These are phyloP conservation scores for Colletes gigas DNA, from an alignment of 1,140 invertebrate species.

Conservation along the genomic window DNA sequence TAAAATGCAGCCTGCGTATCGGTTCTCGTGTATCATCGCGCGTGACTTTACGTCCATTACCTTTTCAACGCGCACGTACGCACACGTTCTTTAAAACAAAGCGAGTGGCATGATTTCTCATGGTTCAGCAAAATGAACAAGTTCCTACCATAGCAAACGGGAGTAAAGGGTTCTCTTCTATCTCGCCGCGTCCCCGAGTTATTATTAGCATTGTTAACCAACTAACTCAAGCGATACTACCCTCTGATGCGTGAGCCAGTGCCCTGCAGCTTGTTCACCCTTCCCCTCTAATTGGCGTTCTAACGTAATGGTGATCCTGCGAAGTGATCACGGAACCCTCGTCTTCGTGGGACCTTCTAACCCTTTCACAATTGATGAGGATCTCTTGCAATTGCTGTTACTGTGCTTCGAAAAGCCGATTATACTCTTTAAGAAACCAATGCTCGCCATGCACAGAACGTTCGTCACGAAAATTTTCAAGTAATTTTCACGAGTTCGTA, in stretches of 20 bases:
- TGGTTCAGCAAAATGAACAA: slow-evolving; percentile 16
- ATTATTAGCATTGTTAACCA: slow-evolving; percentile 81
- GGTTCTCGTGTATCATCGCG: background rate
- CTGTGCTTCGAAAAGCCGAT: slow-evolving; percentile 53
- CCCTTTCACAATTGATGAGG: slow-evolving; percentile 61
- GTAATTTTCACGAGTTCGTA: too few relatives aligned
- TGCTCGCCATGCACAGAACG: slow-evolving; percentile 6
- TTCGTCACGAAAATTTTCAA: background rate
- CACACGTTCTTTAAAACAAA: background rate
- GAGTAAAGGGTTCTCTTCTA: slow-evolving; percentile 63
- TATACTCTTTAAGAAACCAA: slow-evolving; percentile 12
- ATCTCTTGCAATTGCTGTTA: slow-evolving; percentile 57
- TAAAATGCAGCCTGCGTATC: background rate
- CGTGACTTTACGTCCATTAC: too few relatives aligned
- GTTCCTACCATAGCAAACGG: slow-evolving; percentile 16
- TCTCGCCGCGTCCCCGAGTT: slow-evolving; percentile 65
- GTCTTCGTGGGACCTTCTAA: slow-evolving; percentile 55
- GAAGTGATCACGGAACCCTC: slow-evolving; percentile 71
- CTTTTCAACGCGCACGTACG: too few relatives aligned
- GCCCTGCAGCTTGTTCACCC: slow-evolving; percentile 69
- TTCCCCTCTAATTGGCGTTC: slow-evolving; percentile 73
- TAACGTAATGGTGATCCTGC: slow-evolving; percentile 73
- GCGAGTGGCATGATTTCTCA: background rate
- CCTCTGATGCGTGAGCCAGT: slow-evolving; percentile 67
- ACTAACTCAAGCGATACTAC: slow-evolving; percentile 74